A percentile compares a stretch with the other conserved stretches of the same genome.
Conservation (phyloP, 2,797 vertebrate genomes). For the Tiaroga cobitis region DNA sequence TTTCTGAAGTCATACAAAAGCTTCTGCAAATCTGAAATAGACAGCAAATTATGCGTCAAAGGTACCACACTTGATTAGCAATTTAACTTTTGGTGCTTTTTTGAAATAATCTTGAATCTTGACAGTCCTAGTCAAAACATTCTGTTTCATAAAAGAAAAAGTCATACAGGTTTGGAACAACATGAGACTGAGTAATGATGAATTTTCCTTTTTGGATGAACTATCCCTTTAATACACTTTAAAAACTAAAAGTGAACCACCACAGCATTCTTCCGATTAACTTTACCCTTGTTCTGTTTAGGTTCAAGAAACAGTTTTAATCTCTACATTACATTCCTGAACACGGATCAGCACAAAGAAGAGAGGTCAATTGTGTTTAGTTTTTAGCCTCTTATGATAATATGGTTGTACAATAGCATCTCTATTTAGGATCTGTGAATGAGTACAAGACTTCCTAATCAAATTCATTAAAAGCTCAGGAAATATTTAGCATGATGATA, state of each 20-base stretch:
- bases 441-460: constrained; percentile 28
- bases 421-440: constrained; percentile 6
- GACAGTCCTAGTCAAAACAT: not conserved
- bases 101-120: not conserved
- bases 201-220: not conserved
- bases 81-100: not conserved
- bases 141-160: not conserved
- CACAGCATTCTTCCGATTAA: not conserved
- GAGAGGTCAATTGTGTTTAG: constrained; percentile 33
- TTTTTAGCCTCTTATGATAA: constrained; percentile 27
- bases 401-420: constrained; percentile 30
- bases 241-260: not conserved
- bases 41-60: not conserved
- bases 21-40: not conserved
- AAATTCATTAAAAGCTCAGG: constrained; percentile 23
- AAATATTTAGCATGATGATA: constrained; percentile 28
- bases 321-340: constrained; percentile 6
- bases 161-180: not conserved
- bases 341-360: not conserved
- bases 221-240: not conserved
- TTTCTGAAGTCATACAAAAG: not conserved
- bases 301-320: not conserved
- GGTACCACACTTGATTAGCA: not conserved
- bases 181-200: not conserved
- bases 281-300: not conserved